These are phyloP conservation scores for Odiellus spinosus DNA, from an alignment of 2,888 invertebrate species.

Conservation along the genomic window DNA sequence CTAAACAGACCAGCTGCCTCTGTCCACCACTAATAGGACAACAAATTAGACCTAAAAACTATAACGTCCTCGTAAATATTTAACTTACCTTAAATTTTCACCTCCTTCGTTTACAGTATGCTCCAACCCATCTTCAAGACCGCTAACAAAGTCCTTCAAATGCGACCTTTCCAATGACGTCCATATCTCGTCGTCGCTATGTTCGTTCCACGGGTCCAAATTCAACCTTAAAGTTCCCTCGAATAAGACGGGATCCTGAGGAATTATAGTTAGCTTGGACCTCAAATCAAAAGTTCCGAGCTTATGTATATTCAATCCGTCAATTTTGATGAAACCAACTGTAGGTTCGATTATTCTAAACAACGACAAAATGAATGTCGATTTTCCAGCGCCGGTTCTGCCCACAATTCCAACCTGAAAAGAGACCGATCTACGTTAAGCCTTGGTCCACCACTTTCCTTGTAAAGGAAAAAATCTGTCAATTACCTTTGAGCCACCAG, in stretches of 20 bases:
- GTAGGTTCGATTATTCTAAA: slow-evolving; percentile 12
- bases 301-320: slow-evolving; percentile 9
- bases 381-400: slow-evolving; percentile 28
- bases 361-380: slow-evolving; percentile 8
- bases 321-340: slow-evolving; percentile 10
- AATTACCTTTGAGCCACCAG: slow-evolving; percentile 38
- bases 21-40: slow-evolving; percentile 30
- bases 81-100: slow-evolving; percentile 26
- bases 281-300: slow-evolving; percentile 10
- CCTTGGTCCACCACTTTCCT: too few species aligned
- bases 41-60: too few species aligned
- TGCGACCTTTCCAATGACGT: slow-evolving; percentile 38
- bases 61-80: too few species aligned
- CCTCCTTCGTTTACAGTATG: slow-evolving; percentile 36
- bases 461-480: too few species aligned
- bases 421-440: too few species aligned
- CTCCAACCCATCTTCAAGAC: slow-evolving; percentile 26
- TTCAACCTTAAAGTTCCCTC: slow-evolving; percentile 79
- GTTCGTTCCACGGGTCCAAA: slow-evolving; percentile 68
- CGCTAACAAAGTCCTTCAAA: slow-evolving; percentile 31
- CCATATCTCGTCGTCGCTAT: slow-evolving; percentile 38
- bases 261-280: slow-evolving; percentile 12
- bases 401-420: too few species aligned
- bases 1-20: slow-evolving; percentile 34
- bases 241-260: slow-evolving; percentile 65